Conservation (phyloP, 1,140 invertebrate genomes). For the Drosophila orosa region DNA sequence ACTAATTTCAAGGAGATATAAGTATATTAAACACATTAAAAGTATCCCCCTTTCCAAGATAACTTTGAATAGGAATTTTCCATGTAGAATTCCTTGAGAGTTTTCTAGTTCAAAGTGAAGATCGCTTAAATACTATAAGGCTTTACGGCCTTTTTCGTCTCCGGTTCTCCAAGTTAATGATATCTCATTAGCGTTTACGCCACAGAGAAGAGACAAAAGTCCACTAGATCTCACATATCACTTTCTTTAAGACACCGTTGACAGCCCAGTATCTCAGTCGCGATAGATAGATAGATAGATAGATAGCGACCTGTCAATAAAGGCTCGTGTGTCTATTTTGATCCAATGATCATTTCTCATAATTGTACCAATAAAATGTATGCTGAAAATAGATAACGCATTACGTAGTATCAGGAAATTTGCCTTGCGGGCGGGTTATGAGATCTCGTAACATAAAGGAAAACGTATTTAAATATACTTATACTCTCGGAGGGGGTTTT, state of each 20-base stretch:
- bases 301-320: slow-evolving; percentile 67
- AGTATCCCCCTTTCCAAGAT: background rate
- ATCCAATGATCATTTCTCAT: slow-evolving; percentile 67
- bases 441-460: slow-evolving; percentile 28
- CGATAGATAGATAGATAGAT: slow-evolving; percentile 33
- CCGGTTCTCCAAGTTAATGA: background rate
- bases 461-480: slow-evolving; percentile 39
- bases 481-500: slow-evolving; percentile 7
- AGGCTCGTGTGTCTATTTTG: slow-evolving; percentile 46
- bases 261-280: slow-evolving; percentile 43
- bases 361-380: slow-evolving; percentile 73
- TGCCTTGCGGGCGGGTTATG: slow-evolving; percentile 16
- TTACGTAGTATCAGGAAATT: slow-evolving; percentile 42
- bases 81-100: background rate
- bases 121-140: slow-evolving; percentile 1
- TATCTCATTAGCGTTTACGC: slow-evolving; percentile 16
- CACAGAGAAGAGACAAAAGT: slow-evolving; percentile 13
- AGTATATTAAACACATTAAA: background rate
- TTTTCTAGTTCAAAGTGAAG: background rate
- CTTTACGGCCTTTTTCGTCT: background rate
- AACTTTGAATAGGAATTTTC: background rate
- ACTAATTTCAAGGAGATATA: background rate
- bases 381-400: slow-evolving; percentile 62
- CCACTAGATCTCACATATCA: slow-evolving; percentile 38
- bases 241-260: slow-evolving; percentile 39